Evolutionary conservation across 2,888 invertebrate genomes (phyloP).

Genomic region (Stictocephala bisonia): DNA sequence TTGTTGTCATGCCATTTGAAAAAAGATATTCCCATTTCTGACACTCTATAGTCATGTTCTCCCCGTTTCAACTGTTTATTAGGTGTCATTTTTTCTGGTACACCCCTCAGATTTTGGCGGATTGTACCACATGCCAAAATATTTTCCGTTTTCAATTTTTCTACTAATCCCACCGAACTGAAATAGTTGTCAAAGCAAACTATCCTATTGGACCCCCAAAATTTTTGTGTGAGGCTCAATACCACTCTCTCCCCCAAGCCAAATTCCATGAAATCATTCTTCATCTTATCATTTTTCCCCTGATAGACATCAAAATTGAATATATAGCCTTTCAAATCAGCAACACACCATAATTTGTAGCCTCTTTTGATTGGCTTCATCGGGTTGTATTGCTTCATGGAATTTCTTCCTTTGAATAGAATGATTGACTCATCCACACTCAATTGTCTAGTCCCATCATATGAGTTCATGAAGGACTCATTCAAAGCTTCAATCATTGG

Average conservation of each 20-base stretch:
- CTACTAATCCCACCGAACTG: background rate
- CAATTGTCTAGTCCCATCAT: slow-evolving; percentile 7
- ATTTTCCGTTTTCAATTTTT: slow-evolving; percentile 5
- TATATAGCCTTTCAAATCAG: slow-evolving; percentile 1
- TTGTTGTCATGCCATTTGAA: slow-evolving; percentile 28
- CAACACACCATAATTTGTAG: slow-evolving; percentile 31
- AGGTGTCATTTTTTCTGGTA: background rate
- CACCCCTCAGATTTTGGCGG: slow-evolving; percentile 6
- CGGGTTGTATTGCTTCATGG: slow-evolving; percentile 25
- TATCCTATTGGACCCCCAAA: background rate
- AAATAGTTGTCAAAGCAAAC: slow-evolving; percentile 16
- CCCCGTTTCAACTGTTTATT: slow-evolving; percentile 22
- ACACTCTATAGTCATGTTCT: slow-evolving; percentile 11
- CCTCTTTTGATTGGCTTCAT: slow-evolving; percentile 21
- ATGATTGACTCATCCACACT: slow-evolving; percentile 21
- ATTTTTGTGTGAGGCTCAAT: slow-evolving; percentile 1
- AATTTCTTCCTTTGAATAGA: background rate
- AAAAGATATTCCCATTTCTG: background rate
- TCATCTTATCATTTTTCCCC: background rate
- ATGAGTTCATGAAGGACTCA: background rate
- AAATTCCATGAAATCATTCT: slow-evolving; percentile 4
- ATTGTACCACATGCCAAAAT: slow-evolving; percentile 18
- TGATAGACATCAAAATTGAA: slow-evolving; percentile 27
- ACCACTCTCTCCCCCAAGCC: slow-evolving; percentile 21
- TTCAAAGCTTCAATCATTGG: background rate